Evolutionary conservation across 2,113 vertebrate species (phyloP), one percentile per base, ranked within the genome.

Genomic region (Xenus cinereus): DNA sequence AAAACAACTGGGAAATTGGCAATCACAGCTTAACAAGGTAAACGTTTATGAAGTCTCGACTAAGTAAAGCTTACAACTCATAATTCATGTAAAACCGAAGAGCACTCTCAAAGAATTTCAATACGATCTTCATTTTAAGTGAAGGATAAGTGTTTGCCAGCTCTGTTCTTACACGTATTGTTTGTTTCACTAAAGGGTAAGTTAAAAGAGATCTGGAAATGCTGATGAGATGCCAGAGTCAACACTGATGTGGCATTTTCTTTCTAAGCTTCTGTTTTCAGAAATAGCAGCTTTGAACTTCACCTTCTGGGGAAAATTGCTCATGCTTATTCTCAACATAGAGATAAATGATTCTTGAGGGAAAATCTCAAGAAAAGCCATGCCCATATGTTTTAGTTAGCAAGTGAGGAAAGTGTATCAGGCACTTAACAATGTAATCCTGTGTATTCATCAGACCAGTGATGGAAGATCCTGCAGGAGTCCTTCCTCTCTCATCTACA

Each of bases 281-380:
- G 74, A 93, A 80, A 67, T 2, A 90, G 85, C 68, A 93, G 50
- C 64, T 96, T 88, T 95, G 94, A 94, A 95, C 89, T 92, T 96
- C 85, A 92, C 73, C 53, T 97, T 94, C 88, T 81, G 76, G 60
- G 60, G 27, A 39, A 92, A 86, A 86, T 53, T 68, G 83, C 45
- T 92, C 78, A n/a, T 84, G 60, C 48, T 95, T 84, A 69, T 89
- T 93, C 67, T 84, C 87, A 75, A 43, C n/a, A 57, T n/a, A 77
- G 41, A 94, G 53, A 92, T 24, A 82, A 93, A 90, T 41, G 43
- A 79, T 67, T 64, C 77, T 63, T 72, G 62, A 85, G 80, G 84
- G 66, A 73, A 93, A 92, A 64, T 56, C 62, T 89, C 74, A 87
- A 79, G 86, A 91, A 68, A 90, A 95, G 73, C 41, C 74, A 90